Base-by-base conservation (phyloP, 2,888 invertebrate species). In the Chloroclystis v-ata region DNA sequence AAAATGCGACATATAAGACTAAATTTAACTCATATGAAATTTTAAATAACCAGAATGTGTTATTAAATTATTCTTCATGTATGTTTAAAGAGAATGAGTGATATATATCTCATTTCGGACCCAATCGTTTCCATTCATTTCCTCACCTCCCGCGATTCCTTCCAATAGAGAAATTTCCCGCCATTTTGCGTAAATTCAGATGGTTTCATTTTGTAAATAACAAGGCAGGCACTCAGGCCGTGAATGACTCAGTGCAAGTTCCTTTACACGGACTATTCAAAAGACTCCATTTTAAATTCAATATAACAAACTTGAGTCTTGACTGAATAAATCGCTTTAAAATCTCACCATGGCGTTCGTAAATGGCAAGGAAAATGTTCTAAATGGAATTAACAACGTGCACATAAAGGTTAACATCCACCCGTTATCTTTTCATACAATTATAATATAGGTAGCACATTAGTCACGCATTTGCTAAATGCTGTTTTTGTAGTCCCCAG, bases 351-450 rank as follows among this genome's bases (percentile, higher is more conserved):
- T 85, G 85, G 61, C 84, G 53, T 62, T 66, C 47, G 29, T 68
- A 16, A 65, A 62, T 28, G 76, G 81, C 54, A 88, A 89, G 53
- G 87, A 89, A 71, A 89, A 89, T 59, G 56, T 87, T 8, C 67
- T 69, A 56, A 78, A 71, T 52, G 77, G 73, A 43, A 61, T 83
- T 16, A 79, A 69, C 65, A 83, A 78, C 52, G 75, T 84, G 49
- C 78, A 84, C 52, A 74, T 88, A 28, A 87, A 85, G 82, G 89
- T 86, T 68, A 65, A 75, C 63, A 7, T 5, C 9, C 8, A 16
- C 10, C 9, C 13, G 1, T 6, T 14, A 1, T 4, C 32, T 8
- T 14, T 32, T 13, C 9, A 9, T 9, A 30, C n/a, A 2, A 9
- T 9, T 9, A n/a, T 16, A 32, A n/a, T 32, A 14, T 11, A 2